These are phyloP conservation scores for Atlantisia rogersi DNA, from an alignment of 2,113 vertebrate species.

Conservation along the genomic window DNA sequence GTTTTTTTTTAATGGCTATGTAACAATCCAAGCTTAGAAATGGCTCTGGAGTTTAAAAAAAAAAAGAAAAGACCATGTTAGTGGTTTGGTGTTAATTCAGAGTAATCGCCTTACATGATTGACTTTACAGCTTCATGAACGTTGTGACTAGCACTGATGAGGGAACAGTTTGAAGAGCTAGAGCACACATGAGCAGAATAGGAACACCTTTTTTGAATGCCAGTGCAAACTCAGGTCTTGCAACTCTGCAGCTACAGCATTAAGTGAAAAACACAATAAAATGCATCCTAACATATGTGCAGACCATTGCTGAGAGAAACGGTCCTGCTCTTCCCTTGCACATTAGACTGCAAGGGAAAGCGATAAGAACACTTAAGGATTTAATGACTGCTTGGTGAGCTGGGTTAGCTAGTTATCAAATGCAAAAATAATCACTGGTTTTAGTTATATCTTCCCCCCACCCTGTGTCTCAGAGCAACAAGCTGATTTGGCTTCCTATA, in stretches of 20 bases:
- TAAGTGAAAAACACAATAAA: background rate
- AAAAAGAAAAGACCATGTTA: background rate
- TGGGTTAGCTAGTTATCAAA: background rate
- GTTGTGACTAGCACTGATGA: background rate
- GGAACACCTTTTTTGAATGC: background rate
- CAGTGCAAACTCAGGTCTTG: background rate
- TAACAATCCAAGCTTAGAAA: background rate
- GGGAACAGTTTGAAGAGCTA: background rate
- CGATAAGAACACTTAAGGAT: background rate
- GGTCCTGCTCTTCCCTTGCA: background rate
- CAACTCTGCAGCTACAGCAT: accelerated
- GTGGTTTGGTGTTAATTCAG: background rate
- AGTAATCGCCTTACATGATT: background rate
- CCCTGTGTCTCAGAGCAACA: background rate
- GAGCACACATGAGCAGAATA: background rate
- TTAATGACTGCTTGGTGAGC: background rate
- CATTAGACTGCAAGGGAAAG: too few relatives aligned
- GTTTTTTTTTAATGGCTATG: background rate
- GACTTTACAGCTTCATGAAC: background rate
- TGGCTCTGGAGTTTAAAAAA: background rate
- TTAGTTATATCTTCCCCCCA: background rate
- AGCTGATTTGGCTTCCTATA: background rate
- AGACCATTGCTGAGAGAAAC: background rate
- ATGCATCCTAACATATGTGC: background rate
- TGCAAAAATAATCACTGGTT: background rate